Base-by-base conservation (phyloP, 2,888 invertebrate genomes). In the Amphimallon solstitiale region DNA sequence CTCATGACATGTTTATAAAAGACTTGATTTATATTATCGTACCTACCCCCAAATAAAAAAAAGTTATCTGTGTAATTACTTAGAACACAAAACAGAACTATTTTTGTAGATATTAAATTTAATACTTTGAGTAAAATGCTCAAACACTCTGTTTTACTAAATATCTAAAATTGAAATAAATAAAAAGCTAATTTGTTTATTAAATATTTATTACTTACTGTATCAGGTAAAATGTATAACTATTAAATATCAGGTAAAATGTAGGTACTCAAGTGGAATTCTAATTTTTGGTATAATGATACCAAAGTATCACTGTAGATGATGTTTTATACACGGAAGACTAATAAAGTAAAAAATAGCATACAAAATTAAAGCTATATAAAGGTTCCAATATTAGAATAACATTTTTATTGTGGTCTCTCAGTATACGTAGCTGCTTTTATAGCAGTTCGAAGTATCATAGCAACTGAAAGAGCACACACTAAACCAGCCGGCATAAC, bases 401-500 rank as follows among this genome's bases (percentile, higher is more conserved):
- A 51, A 35, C 10, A 51, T 2, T 17, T 35, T 0, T 14, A 14
- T 7, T 35, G 10, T 12, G 51, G 35, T 51, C 51, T 51, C 15
- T 17, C 51, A 51, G 29, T 59, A 29, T 78, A 73, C 1, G 81
- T 83, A 4, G 85, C 83, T 51, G 87, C 86, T 71, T 84, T 86
- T 0, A 85, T 71, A 6, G 86, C 77, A 61, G 88, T 80, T 72
- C 85, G 84, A 0, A 82, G 83, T 1, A 90, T 77, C 84, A 90
- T 90, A 5, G 86, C 89, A 2, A 88, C 83, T 0, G 90, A 91
- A 14, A 91, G 78, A 19, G 86, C 76, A 72, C 89, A 89, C 37
- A 97, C 90, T 23, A 95, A 80, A 70, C 97, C 98, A 17, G 97
- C 96, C 10, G 98, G 98, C 96, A 98, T 97, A 71, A 98, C 87